Conservation (phyloP, 2,797 vertebrate genomes). For the Sebastes hubbsi region DNA sequence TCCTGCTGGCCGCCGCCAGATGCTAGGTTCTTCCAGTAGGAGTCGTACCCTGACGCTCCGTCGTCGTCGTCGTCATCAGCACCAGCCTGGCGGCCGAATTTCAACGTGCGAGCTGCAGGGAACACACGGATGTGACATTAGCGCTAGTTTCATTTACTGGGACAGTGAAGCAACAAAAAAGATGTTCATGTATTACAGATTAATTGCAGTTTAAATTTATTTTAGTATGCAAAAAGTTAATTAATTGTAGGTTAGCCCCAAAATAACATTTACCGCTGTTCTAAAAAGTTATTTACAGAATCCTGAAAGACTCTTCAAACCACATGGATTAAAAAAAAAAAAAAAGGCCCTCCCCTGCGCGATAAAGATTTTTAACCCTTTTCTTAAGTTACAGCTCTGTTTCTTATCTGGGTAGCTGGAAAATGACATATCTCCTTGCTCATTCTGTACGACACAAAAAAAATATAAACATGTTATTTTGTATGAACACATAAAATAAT, state of each 20-base stretch:
- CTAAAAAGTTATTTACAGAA: neutral
- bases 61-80: conserved; percentile 85
- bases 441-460: neutral
- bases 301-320: neutral
- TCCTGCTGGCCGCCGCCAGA: conserved; percentile 77
- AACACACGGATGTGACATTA: neutral
- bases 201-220: neutral
- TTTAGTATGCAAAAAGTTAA: neutral
- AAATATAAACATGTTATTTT: neutral
- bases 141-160: neutral
- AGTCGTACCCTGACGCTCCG: conserved; percentile 89
- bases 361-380: neutral
- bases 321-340: neutral
- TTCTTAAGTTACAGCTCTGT: neutral
- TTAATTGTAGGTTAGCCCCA: neutral
- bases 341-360: neutral
- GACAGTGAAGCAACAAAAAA: neutral
- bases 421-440: neutral
- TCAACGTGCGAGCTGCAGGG: conserved; percentile 89
- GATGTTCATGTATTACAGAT: neutral
- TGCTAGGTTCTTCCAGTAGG: conserved; percentile 91
- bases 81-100: conserved; percentile 92
- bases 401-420: neutral
- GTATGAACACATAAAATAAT: neutral
- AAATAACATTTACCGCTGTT: neutral